Evolutionary conservation across 2,888 invertebrate genomes (phyloP).

Genomic region (Ochlodes sylvanus): DNA sequence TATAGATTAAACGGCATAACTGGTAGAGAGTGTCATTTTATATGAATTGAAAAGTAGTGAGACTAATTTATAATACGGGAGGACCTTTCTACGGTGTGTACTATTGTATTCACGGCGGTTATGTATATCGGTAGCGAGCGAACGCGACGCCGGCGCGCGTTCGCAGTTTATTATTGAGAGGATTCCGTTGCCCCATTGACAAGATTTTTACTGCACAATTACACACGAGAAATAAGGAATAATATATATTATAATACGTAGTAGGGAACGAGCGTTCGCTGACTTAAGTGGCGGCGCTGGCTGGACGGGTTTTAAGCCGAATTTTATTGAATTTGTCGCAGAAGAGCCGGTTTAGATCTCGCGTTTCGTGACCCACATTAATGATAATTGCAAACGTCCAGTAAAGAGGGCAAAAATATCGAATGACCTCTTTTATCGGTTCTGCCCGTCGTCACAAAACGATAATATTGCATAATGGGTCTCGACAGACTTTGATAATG

Average conservation of each 20-base stretch:
- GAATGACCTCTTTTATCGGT: slow-evolving; percentile 37
- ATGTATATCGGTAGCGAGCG: slow-evolving; percentile 6
- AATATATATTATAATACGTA: slow-evolving; percentile 70
- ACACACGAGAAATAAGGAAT: slow-evolving; percentile 78
- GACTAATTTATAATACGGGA: slow-evolving; percentile 66
- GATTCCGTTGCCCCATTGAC: slow-evolving; percentile 54
- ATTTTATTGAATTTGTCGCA: slow-evolving; percentile 37
- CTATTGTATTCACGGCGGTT: slow-evolving; percentile 36
- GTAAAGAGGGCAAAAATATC: slow-evolving; percentile 21
- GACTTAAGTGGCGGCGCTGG: slow-evolving; percentile 55
- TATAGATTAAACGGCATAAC: slow-evolving; percentile 62
- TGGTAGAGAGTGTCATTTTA: slow-evolving; percentile 67
- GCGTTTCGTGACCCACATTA: slow-evolving; percentile 37
- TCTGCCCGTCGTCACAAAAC: slow-evolving; percentile 25
- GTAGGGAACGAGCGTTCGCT: slow-evolving; percentile 67
- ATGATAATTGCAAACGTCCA: slow-evolving; percentile 32
- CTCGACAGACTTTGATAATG: slow-evolving; percentile 20
- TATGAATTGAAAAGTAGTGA: slow-evolving; percentile 67
- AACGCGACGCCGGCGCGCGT: slow-evolving; percentile 27
- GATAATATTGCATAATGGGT: slow-evolving; percentile 28
- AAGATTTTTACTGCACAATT: slow-evolving; percentile 79
- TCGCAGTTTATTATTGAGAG: slow-evolving; percentile 27
- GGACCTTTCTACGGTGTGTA: slow-evolving; percentile 52
- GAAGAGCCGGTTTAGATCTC: slow-evolving; percentile 26
- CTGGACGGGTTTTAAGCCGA: slow-evolving; percentile 44